Percentiles rank a stretch among this genome's conserved stretches.
phyloP scores from a whole-genome alignment of 2,113 vertebrate genomes.

The Anseranas semipalmata region DNA sequence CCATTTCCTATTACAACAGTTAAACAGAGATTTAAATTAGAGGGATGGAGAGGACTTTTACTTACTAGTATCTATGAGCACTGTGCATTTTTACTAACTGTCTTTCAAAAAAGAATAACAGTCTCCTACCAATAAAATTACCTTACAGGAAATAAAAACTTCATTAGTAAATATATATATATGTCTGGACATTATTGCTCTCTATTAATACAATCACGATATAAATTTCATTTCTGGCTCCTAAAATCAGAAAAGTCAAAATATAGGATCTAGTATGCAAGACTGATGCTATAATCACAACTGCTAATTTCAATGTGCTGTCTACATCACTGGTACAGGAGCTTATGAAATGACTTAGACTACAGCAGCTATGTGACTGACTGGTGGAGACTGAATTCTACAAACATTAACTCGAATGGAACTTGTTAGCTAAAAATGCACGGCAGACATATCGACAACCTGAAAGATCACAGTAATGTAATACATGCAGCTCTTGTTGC shows the following conservation, averaged over 20 bases:
- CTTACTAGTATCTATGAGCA: neutral
- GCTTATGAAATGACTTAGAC: conserved; percentile 8
- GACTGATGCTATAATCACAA: neutral
- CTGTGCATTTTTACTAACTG: neutral
- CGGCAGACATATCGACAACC: neutral
- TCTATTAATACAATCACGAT: neutral
- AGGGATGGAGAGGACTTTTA: neutral
- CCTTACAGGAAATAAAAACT: neutral
- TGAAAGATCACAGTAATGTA: neutral
- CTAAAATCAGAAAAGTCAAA: conserved; percentile 6
- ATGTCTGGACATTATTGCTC: neutral
- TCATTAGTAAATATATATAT: neutral
- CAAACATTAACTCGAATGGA: conserved; percentile 46
- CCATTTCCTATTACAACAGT: neutral
- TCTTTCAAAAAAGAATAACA: neutral
- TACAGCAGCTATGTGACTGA: conserved; percentile 29
- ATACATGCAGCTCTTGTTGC: neutral
- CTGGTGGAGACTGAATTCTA: conserved; percentile 1
- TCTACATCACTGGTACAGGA: neutral
- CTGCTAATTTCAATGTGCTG: neutral
- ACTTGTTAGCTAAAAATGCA: conserved; percentile 42
- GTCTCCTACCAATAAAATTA: neutral
- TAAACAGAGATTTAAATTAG: neutral
- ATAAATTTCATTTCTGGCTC: neutral
- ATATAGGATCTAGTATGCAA: neutral